Evolutionary conservation across 2,113 vertebrate genomes (phyloP).

Genomic region (Micronycteris hirsuta): DNA sequence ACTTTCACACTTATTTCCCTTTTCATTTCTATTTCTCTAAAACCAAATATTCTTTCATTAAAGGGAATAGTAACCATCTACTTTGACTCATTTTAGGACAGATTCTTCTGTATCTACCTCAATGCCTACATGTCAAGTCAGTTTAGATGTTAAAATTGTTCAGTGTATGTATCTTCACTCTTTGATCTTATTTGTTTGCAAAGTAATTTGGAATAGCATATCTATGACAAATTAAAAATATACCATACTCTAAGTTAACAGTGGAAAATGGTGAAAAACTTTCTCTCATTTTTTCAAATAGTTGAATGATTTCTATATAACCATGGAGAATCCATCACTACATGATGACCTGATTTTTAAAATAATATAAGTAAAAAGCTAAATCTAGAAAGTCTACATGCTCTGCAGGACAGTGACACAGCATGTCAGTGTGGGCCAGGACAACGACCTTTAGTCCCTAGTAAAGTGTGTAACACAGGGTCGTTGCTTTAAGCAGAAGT

Average conservation of each 20-base stretch:
- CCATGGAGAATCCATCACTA: background rate
- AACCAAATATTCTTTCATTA: background rate
- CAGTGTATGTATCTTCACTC: background rate
- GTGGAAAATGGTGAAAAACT: background rate
- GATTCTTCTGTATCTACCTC: background rate
- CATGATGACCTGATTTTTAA: background rate
- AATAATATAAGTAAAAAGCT: background rate
- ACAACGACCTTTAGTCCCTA: background rate
- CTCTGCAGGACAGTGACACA: background rate
- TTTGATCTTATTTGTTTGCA: background rate
- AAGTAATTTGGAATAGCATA: background rate
- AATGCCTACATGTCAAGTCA: background rate
- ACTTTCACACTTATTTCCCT: background rate
- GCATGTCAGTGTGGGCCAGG: background rate
- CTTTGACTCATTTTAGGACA: background rate
- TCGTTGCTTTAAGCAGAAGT: background rate
- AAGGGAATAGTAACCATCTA: background rate
- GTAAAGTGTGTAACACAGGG: background rate
- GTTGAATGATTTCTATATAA: background rate
- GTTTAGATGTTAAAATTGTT: background rate
- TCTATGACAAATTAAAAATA: conserved; percentile 24
- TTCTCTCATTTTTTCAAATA: conserved; percentile 15
- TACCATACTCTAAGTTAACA: background rate
- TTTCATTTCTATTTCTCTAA: background rate
- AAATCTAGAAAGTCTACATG: background rate